Conservation (phyloP, 2,888 invertebrate species). For the Syritta pipiens region DNA sequence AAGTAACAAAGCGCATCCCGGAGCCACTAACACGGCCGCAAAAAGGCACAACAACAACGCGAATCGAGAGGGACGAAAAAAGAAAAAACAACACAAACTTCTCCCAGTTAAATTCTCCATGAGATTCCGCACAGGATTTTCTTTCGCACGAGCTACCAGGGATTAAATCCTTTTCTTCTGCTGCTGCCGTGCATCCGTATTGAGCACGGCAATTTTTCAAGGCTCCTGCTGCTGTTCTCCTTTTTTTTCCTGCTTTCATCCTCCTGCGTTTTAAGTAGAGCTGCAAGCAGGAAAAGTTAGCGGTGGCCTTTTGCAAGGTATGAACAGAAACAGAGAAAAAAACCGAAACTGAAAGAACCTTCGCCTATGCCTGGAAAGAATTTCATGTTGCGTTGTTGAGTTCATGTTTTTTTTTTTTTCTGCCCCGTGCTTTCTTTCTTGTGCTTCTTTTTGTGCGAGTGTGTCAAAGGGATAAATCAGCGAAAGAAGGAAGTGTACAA, state of each 20-base stretch:
- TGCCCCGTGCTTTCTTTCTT: neutral
- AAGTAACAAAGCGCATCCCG: constrained; percentile 58
- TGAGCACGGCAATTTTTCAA: constrained; percentile 55
- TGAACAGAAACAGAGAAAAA: neutral
- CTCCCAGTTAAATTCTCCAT: constrained; percentile 64
- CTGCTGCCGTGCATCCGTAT: constrained; percentile 26
- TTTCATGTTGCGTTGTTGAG: constrained; percentile 18
- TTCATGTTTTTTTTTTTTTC: constrained; percentile 9
- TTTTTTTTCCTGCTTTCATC: neutral
- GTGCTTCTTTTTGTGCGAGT: constrained; percentile 3
- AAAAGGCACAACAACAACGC: constrained; percentile 31
- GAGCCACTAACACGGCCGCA: constrained; percentile 6
- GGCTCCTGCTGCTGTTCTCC: neutral
- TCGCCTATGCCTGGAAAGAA: constrained; percentile 66
- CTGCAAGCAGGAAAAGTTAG: constrained; percentile 25
- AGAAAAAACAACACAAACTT: constrained; percentile 53
- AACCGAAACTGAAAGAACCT: neutral
- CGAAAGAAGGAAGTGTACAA: constrained; percentile 4
- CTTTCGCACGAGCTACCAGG: constrained; percentile 63
- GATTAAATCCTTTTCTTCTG: constrained; percentile 48
- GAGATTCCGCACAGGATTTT: constrained; percentile 65
- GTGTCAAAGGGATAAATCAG: constrained; percentile 56
- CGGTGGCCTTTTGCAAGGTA: constrained; percentile 26
- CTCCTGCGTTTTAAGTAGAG: neutral
- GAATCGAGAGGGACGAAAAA: constrained; percentile 10